Conservation (phyloP, 2,797 vertebrate species). For the Hippocampus kuda region DNA sequence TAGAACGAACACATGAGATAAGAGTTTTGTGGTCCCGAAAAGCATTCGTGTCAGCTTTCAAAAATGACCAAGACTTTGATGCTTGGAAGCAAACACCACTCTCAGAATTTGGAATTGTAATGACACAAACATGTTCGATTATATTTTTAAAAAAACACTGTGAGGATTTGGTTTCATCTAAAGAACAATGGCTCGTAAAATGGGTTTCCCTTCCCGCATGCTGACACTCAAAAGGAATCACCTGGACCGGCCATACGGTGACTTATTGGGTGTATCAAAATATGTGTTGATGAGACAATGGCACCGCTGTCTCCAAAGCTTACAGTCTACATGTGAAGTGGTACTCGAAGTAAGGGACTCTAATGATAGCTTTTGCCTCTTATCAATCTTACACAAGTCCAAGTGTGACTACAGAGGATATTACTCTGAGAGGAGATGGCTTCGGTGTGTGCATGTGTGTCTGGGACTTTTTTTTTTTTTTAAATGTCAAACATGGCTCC, state of each 20-base stretch:
- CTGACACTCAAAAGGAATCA: constrained; percentile 14
- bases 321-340: constrained; percentile 5
- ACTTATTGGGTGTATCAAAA: constrained; percentile 28
- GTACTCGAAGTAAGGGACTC: neutral
- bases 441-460: constrained; percentile 10
- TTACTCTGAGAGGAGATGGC: constrained; percentile 33
- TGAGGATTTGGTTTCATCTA: no score
- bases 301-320: constrained; percentile 10
- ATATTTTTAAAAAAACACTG: no score
- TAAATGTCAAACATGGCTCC: constrained; percentile 43
- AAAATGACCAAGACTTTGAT: neutral
- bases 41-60: neutral
- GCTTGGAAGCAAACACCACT: neutral
- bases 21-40: neutral
- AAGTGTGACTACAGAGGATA: constrained; percentile 9
- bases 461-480: constrained; percentile 1
- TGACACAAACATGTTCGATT: neutral
- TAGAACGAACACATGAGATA: neutral
- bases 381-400: constrained; percentile 1
- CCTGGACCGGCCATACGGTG: constrained; percentile 23
- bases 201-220: constrained; percentile 26
- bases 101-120: neutral
- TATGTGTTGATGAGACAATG: constrained; percentile 27
- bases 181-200: no score
- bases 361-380: neutral